Evolutionary conservation across 2,888 invertebrate genomes (phyloP).

Genomic region (Aelia acuminata): DNA sequence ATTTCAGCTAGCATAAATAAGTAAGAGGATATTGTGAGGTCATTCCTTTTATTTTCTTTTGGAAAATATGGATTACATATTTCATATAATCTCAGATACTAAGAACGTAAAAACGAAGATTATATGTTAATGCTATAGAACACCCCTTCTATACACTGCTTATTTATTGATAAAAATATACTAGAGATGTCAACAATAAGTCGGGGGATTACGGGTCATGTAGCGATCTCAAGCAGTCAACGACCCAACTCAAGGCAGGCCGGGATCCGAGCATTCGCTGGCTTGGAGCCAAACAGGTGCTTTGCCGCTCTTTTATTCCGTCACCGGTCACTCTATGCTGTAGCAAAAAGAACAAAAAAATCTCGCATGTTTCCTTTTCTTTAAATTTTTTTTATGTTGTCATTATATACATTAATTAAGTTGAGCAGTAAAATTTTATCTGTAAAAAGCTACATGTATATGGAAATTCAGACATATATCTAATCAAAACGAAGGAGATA

Average conservation of each 20-base stretch:
- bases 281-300: background rate
- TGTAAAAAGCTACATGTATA: too few relatives aligned
- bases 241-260: conserved; percentile 1
- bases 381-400: too few relatives aligned
- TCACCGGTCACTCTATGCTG: background rate
- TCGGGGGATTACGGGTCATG: background rate
- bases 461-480: too few relatives aligned
- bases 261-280: background rate
- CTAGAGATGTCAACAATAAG: background rate
- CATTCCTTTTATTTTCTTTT: too few relatives aligned
- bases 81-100: background rate
- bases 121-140: background rate
- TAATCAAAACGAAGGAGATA: too few relatives aligned
- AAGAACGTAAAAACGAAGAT: background rate
- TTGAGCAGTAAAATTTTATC: too few relatives aligned
- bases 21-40: too few relatives aligned
- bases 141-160: background rate
- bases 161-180: background rate
- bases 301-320: background rate
- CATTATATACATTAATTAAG: too few relatives aligned
- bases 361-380: background rate
- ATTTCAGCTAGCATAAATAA: too few relatives aligned
- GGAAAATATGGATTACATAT: background rate
- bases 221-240: conserved; percentile 12
- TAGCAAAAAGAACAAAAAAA: background rate